Base-by-base conservation (phyloP, 2,797 vertebrate species). In the Cottoperca gobio region DNA sequence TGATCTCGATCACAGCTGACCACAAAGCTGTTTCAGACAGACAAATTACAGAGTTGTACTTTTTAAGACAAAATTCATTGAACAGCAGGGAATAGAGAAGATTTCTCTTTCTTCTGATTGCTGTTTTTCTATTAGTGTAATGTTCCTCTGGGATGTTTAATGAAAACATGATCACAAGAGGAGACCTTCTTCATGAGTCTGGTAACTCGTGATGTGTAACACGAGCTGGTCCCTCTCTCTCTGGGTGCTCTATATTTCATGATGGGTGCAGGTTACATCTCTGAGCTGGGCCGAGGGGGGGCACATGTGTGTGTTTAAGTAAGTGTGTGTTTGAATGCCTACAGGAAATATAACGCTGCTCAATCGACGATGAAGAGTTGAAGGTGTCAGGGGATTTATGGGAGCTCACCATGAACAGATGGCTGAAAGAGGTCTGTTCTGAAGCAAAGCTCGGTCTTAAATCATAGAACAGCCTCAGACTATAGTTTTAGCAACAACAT, bases 191-290 rank as follows among this genome's bases (percentile, higher is more conserved):
- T 53, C 50, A 63, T 19, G 64, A 62, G 63, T 70, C 68, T 43
- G 26, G 10, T 45, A 76, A 79, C 87, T 81, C 63, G 87, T 88
- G 87, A 87, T 68, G 79, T 73, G 90, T 64, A 92, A 92, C 83
- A 45, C 63, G 14, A 90, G 73, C 63, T 40, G 48, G 58, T 59
- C 39, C 23, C 66, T 13, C 76, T 31, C 73, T 61, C 76, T 70
- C 60, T n/a, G 61, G 73, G 16, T 58, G 73, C 64, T 90, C 67
- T 68, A 91, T 91, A 88, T 90, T 91, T 91, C 73, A 91, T 89
- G 88, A 91, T 5, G 67, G 79, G 77, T 35, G 75, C 86, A 81
- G 79, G 78, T 89, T 88, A 88, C 88, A 82, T 43, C 77, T 76
- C 70, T 12, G 42, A 66, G 60, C 69, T 23, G 58, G 66, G 50